Evolutionary conservation across 2,888 invertebrate genomes (phyloP).

Genomic region (Diaphora mendica): DNA sequence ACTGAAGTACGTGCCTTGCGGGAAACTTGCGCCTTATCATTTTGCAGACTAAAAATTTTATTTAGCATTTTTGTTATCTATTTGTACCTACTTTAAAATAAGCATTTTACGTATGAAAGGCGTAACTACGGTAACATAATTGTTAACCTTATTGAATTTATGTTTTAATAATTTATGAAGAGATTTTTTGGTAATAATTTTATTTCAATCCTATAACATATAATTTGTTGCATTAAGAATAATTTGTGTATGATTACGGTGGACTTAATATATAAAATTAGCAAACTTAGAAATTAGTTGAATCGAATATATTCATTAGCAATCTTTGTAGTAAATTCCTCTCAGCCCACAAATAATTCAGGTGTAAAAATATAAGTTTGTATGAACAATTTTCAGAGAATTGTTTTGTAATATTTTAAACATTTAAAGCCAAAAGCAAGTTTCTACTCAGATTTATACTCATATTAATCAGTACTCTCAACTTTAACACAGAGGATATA

Average conservation of each 20-base stretch:
- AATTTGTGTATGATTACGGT: too few relatives aligned
- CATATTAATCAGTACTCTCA: neutral
- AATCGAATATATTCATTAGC: neutral
- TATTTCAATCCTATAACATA: too few relatives aligned
- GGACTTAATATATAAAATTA: too few relatives aligned
- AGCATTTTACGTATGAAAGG: too few relatives aligned
- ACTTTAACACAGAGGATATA: neutral
- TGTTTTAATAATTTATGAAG: too few relatives aligned
- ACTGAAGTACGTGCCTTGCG: constrained; percentile 54
- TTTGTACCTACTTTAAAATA: neutral
- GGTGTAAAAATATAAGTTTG: neutral
- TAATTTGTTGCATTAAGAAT: too few relatives aligned
- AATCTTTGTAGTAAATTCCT: neutral
- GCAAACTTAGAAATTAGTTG: neutral
- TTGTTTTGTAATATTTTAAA: neutral
- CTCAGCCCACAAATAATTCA: neutral
- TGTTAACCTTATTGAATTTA: neutral
- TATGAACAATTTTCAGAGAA: neutral
- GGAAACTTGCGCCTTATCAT: constrained; percentile 57
- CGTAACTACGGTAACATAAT: too few relatives aligned
- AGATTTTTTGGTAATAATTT: too few relatives aligned
- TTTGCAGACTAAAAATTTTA: constrained; percentile 50
- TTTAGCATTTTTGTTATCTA: constrained; percentile 44
- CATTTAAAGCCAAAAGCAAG: neutral
- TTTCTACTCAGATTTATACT: neutral